A percentile compares a stretch with the other conserved stretches of the same genome.
Evolutionary conservation across 2,797 vertebrate genomes (phyloP).

Genomic region (Pitangus sulphuratus): DNA sequence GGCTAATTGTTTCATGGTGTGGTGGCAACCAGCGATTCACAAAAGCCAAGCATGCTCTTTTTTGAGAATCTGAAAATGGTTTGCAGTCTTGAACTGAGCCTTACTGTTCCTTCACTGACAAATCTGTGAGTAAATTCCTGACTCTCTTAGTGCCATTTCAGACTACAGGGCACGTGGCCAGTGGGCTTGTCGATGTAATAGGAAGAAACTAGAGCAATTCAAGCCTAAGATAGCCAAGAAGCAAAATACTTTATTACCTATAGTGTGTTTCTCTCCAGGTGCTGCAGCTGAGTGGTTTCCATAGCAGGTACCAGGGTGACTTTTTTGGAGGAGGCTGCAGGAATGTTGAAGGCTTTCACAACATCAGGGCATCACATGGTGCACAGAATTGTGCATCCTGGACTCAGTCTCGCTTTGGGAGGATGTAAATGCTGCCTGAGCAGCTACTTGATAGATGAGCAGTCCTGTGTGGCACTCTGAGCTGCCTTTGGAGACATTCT

Average conservation of each 20-base stretch:
- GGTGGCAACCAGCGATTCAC: background rate
- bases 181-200: background rate
- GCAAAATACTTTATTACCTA: background rate
- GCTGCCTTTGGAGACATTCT: background rate
- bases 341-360: background rate
- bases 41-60: background rate
- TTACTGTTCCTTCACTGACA: background rate
- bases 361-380: rapidly evolving
- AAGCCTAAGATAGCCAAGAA: background rate
- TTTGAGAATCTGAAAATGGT: slow-evolving; percentile 7
- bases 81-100: background rate
- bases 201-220: background rate
- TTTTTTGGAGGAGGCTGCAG: background rate
- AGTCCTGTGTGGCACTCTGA: background rate
- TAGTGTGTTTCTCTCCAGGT: background rate
- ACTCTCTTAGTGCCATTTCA: background rate
- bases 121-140: background rate
- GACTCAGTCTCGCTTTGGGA: background rate
- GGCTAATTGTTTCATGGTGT: slow-evolving; percentile 6
- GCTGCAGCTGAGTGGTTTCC: background rate
- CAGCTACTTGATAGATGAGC: background rate
- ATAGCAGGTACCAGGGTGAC: background rate
- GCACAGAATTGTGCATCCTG: background rate
- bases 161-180: background rate
- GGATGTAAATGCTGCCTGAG: background rate